Conservation (phyloP, 2,888 invertebrate genomes). For the Lycophotia porphyrea region DNA sequence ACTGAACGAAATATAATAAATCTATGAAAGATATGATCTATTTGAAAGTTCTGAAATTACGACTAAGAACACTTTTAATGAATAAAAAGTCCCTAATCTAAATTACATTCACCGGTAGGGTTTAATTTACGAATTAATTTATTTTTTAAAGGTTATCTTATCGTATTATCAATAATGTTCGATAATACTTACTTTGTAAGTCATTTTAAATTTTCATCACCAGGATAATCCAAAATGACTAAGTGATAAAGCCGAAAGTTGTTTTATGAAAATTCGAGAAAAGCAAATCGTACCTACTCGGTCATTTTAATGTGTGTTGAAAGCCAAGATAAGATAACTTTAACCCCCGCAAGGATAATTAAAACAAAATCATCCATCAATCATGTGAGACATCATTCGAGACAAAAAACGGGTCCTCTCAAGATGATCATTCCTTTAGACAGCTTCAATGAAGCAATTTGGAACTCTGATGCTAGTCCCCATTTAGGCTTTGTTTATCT, state of each 20-base stretch:
- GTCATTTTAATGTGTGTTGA: conserved; percentile 21
- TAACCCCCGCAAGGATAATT: conserved; percentile 37
- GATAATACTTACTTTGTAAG: conserved; percentile 9
- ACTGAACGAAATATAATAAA: background rate
- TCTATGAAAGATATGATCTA: background rate
- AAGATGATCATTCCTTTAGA: conserved; percentile 5
- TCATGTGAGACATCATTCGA: conserved; percentile 15
- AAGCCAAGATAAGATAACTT: conserved; percentile 10
- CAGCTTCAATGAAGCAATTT: conserved; percentile 23
- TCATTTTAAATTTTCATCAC: conserved; percentile 3
- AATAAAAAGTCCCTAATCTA: conserved; percentile 13
- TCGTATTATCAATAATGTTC: conserved; percentile 2
- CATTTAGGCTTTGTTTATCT: conserved; percentile 35
- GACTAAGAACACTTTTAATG: background rate
- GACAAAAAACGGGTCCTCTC: conserved; percentile 14
- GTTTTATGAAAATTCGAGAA: conserved; percentile 3
- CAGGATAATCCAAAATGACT: conserved; percentile 24
- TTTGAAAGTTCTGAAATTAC: too few species aligned
- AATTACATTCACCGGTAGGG: background rate
- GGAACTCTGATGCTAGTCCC: background rate
- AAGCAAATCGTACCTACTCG: conserved; percentile 17
- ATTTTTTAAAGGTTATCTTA: conserved; percentile 7
- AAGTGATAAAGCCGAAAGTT: background rate
- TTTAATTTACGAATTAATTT: conserved; percentile 14
- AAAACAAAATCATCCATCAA: conserved; percentile 26